Evolutionary conservation across 2,797 vertebrate species (phyloP), one percentile per base, ranked within the genome.

Genomic region (Poecilia picta): DNA sequence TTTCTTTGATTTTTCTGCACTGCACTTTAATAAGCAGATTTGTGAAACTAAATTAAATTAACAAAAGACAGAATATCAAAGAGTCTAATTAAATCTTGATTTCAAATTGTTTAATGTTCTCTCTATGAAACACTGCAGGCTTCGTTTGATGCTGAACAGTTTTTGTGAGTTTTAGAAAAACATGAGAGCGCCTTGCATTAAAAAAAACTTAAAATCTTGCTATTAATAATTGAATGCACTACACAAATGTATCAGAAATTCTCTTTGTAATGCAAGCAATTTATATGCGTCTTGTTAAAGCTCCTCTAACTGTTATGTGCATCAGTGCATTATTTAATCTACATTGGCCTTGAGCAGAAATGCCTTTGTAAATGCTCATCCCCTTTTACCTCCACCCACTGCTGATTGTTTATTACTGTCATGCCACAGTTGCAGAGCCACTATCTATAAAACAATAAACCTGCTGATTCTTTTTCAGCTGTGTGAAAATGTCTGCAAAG

Each of bases 351-450:
- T 74, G 51, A 43, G 49, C 36, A 45, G 39, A 4, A 36, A 8
- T 20, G 16, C 31, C 20, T n/a, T 59, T 57, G 31, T 46, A 83
- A n/a, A 72, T 64, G 7, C 20, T 0, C 0, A 0, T 41, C 25
- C 57, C 76, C 25, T 12, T 64, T 76, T 70, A 72, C 41, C 49
- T 64, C 41, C 28, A 76, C 33, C 45, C 15, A 45, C 5, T 0
- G 25, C 1, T 55, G 31, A 6, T 59, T 25, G 33, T 90, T 73
- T 7, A 78, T 88, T 12, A 87, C 4, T 53, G 64, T 86, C 80
- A 46, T 25, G 33, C 49, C 33, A 12, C 62, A 75, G 36, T 12
- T 47, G 43, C 68, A 72, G 4, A 73, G 28, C 45, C 77, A 66
- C 18, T 70, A 75, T 43, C 70, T 47, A 25, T 25, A 79, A 71